These are phyloP conservation scores for Actinernus sp. DNA, from an alignment of 92 coral and sea anemone species.

Conservation along the genomic window DNA sequence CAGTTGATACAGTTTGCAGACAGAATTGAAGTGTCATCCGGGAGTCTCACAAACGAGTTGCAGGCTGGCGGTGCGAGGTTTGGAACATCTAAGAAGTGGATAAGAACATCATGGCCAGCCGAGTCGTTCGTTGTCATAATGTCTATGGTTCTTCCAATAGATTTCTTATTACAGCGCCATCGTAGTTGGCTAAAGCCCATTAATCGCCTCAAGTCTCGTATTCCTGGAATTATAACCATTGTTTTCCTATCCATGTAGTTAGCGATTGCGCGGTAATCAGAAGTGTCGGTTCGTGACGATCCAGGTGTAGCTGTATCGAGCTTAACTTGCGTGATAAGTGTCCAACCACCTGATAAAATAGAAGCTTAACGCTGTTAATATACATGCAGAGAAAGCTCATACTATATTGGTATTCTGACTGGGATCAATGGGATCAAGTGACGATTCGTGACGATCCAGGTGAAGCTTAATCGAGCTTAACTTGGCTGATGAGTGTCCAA, in stretches of 20 bases:
- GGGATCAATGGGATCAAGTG: too few species aligned
- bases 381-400: too few species aligned
- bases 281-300: not conserved
- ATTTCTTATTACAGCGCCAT: constrained; percentile 64
- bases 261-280: constrained; percentile 23
- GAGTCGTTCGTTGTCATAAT: constrained; percentile 60
- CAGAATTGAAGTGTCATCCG: constrained; percentile 61
- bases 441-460: too few species aligned
- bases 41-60: constrained; percentile 49
- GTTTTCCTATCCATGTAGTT: constrained; percentile 5
- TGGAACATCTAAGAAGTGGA: constrained; percentile 23
- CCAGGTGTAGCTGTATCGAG: not conserved
- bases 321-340: constrained; percentile 13
- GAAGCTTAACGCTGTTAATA: too few species aligned
- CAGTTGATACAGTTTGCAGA: constrained; percentile 54
- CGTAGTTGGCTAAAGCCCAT: constrained; percentile 46
- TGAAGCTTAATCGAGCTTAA: too few species aligned
- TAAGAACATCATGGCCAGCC: constrained; percentile 52
- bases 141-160: constrained; percentile 59
- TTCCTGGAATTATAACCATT: not conserved
- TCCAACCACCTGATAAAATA: constrained; percentile 35
- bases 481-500: too few species aligned
- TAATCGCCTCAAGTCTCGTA: not conserved
- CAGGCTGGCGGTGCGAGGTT: constrained; percentile 38
- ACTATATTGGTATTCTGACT: too few species aligned